These are phyloP conservation scores for Therioaphis trifolii DNA, from an alignment of 2,888 invertebrate genomes.

Conservation along the genomic window DNA sequence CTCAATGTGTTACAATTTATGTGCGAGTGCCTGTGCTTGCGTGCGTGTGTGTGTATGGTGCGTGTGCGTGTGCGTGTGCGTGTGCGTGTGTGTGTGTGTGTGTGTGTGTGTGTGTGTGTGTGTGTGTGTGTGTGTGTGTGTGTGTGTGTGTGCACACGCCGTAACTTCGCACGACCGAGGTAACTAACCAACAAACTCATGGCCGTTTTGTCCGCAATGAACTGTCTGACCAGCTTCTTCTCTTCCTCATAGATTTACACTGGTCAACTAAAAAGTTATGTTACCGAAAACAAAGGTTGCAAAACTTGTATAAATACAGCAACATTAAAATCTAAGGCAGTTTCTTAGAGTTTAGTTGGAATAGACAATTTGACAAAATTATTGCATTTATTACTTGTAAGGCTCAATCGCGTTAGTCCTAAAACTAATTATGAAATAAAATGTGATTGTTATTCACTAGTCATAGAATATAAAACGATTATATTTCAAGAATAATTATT, in stretches of 20 bases:
- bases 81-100: background rate
- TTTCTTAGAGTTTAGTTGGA: no score
- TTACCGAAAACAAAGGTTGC: constrained; percentile 28
- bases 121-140: background rate
- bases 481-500: no score
- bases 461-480: no score
- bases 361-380: no score
- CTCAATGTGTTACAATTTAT: constrained; percentile 37
- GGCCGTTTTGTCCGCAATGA: constrained; percentile 25
- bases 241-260: background rate
- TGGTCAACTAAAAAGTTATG: constrained; percentile 11
- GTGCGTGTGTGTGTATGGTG: background rate
- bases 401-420: no score
- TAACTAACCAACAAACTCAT: constrained; percentile 41
- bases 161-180: background rate
- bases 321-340: constrained; percentile 32
- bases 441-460: no score
- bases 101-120: background rate
- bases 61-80: no score
- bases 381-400: no score
- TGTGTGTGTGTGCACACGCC: constrained; percentile 4
- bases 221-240: constrained; percentile 1
- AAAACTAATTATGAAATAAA: no score
- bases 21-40: no score
- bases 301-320: background rate